Percentiles rank a stretch among this genome's conserved stretches.
These are phyloP conservation scores for Lutraria lutraria DNA, from an alignment of 2,888 invertebrate genomes.

Conservation along the genomic window DNA sequence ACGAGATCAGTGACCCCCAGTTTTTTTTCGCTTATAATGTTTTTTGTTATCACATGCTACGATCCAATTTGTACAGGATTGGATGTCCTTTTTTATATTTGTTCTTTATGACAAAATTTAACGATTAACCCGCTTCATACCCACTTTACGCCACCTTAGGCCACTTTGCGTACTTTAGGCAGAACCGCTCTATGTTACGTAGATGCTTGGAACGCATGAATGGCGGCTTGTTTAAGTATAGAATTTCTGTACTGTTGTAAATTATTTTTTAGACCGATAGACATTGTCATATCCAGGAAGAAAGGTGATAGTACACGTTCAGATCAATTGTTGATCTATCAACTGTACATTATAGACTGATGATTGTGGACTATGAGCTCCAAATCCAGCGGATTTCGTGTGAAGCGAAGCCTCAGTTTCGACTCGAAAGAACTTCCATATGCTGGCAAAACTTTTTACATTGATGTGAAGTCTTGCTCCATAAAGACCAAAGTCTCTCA, in stretches of 20 bases:
- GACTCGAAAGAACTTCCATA: conserved; percentile 51
- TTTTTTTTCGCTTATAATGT: too few relatives aligned
- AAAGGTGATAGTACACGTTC: neutral
- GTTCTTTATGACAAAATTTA: too few relatives aligned
- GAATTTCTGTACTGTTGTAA: neutral
- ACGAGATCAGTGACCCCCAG: too few relatives aligned
- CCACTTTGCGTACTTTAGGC: too few relatives aligned
- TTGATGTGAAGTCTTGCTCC: conserved; percentile 69
- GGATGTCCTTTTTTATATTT: too few relatives aligned
- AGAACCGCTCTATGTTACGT: conserved; percentile 8
- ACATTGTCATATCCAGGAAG: neutral
- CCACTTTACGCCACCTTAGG: too few relatives aligned
- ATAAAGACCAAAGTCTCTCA: conserved; percentile 60
- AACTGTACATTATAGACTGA: neutral
- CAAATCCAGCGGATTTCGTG: conserved; percentile 57
- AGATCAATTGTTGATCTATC: neutral
- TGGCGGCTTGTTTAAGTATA: conserved; percentile 39
- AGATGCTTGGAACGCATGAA: conserved; percentile 26
- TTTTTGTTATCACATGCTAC: too few relatives aligned
- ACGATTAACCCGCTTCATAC: too few relatives aligned
- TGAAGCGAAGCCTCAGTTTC: conserved; percentile 70
- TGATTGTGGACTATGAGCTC: conserved; percentile 48
- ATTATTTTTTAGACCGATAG: neutral
- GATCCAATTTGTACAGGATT: too few relatives aligned
- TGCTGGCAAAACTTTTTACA: conserved; percentile 63